Conservation (phyloP, 2,797 vertebrate genomes). For the Esox lucius region DNA sequence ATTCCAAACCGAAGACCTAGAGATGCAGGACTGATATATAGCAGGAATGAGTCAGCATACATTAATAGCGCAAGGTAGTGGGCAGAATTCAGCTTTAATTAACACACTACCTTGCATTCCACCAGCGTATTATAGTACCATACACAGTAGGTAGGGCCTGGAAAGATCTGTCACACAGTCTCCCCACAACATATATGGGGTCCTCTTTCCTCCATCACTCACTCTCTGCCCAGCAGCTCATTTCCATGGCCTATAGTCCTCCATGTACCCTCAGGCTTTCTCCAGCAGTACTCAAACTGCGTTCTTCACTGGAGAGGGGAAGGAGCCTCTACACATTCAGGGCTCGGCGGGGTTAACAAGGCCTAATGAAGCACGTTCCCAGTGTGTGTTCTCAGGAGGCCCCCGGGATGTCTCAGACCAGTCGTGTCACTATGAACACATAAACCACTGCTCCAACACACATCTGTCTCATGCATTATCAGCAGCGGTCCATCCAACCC, state of each 20-base stretch:
- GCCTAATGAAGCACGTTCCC: not conserved
- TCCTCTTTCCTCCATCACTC: not conserved
- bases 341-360: not conserved
- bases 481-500: not conserved
- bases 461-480: not conserved
- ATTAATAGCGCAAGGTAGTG: slow-evolving; percentile 65
- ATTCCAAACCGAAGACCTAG: slow-evolving; percentile 56
- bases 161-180: not conserved
- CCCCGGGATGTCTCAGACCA: not conserved
- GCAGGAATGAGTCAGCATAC: slow-evolving; percentile 56
- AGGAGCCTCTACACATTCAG: not conserved
- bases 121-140: slow-evolving; percentile 31
- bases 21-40: slow-evolving; percentile 55
- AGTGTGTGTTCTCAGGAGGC: not conserved
- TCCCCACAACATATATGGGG: not conserved
- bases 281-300: not conserved
- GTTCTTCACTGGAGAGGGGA: not conserved
- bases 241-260: not conserved
- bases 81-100: slow-evolving; percentile 69
- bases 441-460: not conserved
- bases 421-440: not conserved
- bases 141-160: not conserved
- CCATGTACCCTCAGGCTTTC: not conserved
- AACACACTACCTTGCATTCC: slow-evolving; percentile 67
- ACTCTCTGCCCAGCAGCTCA: not conserved